Base-by-base conservation (phyloP, 2,888 invertebrate genomes). In the Philhelius pedissequus region DNA sequence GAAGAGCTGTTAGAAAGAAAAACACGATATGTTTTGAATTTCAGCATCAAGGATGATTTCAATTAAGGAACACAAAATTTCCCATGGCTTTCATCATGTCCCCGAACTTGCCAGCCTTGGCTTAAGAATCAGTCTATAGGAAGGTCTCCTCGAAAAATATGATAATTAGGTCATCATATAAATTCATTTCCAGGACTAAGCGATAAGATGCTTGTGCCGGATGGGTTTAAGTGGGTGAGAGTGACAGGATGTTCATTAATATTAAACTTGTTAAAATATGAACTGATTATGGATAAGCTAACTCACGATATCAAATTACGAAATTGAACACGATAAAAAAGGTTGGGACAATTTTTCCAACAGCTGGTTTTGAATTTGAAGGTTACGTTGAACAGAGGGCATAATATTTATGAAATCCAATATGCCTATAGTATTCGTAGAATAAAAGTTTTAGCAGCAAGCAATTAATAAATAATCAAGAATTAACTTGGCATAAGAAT, bases 161-260 rank as follows among this genome's bases (percentile, higher is more conserved):
- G 18, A 7, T 69, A 27, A 69, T 54, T 45, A 18, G 68, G 22
- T 54, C 20, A 58, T 50, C 27, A 54, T 38, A 40, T 54, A 15
- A 40, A 69, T 69, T 30, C 25, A 50, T 62, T 73, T 25, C 4
- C 50, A 62, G 60, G 73, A 15, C 45, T 18, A 22, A n/a, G n/a
- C 11, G 32, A 32, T 38, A 15, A 52, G 25, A 18, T 11, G 22
- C 13, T 20, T 4, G 22, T 6, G 11, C 9, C n/a, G n/a, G 45
- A 8, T 40, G 20, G 3, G 13, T 11, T n/a, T 11, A 11, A 18
- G 15, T 54, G 30, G 15, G 30, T 32, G 9, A 32, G 6, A 30
- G 54, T 27, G 52, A 27, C 54, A 54, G 27, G 9, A 54, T 30
- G 18, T 3, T 54, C 18, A 54, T 18, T 18, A 54, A 30, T 32